Base-by-base conservation (phyloP, 2,888 invertebrate genomes). In the Himalopsyche japonica region DNA sequence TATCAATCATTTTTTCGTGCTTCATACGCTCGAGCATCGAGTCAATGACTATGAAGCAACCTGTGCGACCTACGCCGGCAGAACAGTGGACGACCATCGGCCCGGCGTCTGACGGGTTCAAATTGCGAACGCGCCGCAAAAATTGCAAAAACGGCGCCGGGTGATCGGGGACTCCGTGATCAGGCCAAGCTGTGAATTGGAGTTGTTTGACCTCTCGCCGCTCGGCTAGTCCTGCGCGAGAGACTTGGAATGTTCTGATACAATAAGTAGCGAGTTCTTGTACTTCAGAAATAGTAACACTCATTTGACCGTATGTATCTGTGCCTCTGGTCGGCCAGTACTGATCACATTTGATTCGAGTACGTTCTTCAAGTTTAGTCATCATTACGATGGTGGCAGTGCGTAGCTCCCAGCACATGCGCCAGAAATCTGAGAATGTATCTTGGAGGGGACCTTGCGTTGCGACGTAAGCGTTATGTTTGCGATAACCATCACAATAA, bases 161-260 rank as follows among this genome's bases (percentile, higher is more conserved):
- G 91, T 99, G 98, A 90, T 99, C 99, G 2, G 99, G 99, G 3
- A 99, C 99, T 1, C 97, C 99, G 89, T 99, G 99, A 91, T 99
- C 99, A 0, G 99, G 99, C 99, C 99, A 99, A 5, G 99, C 99
- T 0, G 99, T 99, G 90, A 99, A 99, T 91, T 99, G 99, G 88
- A 99, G 93, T 90, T 99, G 99, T 88, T 98, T 97, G 82, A 99
- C 95, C 90, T 99, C 99, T 0, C 99, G 94, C 37, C 97, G 95
- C 89, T 98, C 98, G 77, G 95, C 94, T 88, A 94, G 95, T 30
- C 95, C 96, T 88, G 95, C 94, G 76, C 95, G 94, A 86, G 96
- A 95, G 24, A 98, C 93, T 90, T 97, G 97, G 93, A 99, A 99
- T 6, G 99, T 99, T 87, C 99, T 93, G 88, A 99, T 98, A 89